phyloP scores from a whole-genome alignment of 2,888 invertebrate genomes.

The Chelonus formosanus region DNA sequence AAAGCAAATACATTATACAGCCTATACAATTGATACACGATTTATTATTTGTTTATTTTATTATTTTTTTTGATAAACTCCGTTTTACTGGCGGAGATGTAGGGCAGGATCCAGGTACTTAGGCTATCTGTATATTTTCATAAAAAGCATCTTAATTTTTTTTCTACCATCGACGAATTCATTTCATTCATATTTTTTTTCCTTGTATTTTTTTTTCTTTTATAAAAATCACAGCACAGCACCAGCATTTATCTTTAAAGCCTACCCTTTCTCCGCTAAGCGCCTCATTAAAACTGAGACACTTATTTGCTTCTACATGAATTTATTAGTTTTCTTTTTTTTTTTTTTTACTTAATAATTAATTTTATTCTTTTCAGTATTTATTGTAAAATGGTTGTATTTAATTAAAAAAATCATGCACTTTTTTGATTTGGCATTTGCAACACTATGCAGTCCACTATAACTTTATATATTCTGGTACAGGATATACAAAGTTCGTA shows the following conservation, averaged over 20 bases:
- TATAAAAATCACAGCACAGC: conserved; percentile 63
- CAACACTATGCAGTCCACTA: conserved; percentile 51
- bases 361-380: conserved; percentile 34
- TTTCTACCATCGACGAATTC: neutral
- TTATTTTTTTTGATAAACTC: conserved; percentile 36
- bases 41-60: conserved; percentile 32
- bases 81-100: conserved; percentile 47
- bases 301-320: conserved; percentile 31
- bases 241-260: conserved; percentile 58
- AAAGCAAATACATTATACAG: conserved; percentile 60
- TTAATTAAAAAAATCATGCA: too few relatives aligned
- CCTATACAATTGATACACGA: conserved; percentile 55
- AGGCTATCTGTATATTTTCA: conserved; percentile 60
- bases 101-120: conserved; percentile 61
- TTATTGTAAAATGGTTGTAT: too few relatives aligned
- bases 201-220: conserved; percentile 45
- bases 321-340: conserved; percentile 2
- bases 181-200: conserved; percentile 14
- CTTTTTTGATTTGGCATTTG: conserved; percentile 55
- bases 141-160: conserved; percentile 47
- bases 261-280: conserved; percentile 51
- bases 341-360: conserved; percentile 40
- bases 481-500: conserved; percentile 35
- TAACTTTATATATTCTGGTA: conserved; percentile 28
- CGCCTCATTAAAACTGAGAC: conserved; percentile 57